Evolutionary conservation across 2,888 invertebrate species (phyloP), one percentile per base, ranked within the genome.

Genomic region (Globia sparganii): DNA sequence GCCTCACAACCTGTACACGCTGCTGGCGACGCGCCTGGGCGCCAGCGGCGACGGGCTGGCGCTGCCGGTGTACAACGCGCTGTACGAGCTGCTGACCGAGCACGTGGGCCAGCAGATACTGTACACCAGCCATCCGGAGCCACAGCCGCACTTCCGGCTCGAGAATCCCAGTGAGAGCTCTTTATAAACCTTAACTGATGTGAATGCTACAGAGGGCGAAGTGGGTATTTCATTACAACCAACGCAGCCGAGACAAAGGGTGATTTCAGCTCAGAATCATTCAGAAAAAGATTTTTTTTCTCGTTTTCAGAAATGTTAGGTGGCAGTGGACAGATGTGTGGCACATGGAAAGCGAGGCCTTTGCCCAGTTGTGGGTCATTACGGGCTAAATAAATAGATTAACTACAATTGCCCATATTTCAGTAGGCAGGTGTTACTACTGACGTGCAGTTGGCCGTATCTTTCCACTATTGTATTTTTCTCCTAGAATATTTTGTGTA

Each of bases 41-140:
- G 94, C 94, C 75, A 79, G 93, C 82, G 98, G 99, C 92, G 99
- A 98, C 92, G 98, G 98, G 18, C 97, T 99, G 75, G 98, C 99
- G 71, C 97, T 99, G 95, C 98, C 99, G 69, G 99, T 99, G 2
- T 99, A 99, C 97, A 99, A 99, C 97, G 99, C 99, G 85, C 97
- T 99, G 70, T 99, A 99, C 97, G 99, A 99, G 97, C 98, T 99
- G 93, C 98, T 99, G 97, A 99, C 99, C 6, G 99, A 99, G 95
- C 99, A 99, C 92, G 99, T 99, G 89, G 99, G 98, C 86, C 99
- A 99, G 93, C 99, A 99, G 96, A 99, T 99, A 89, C 97, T 99
- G 71, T 99, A 99, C 94, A 98, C 99, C 53, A 98, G 98, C 92
- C 99, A 99, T 94, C 98, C 99, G 0, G 99, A 99, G 94, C 99